Evolutionary conservation across 1,140 invertebrate species (phyloP).

Genomic region (Sitophilus oryzae): DNA sequence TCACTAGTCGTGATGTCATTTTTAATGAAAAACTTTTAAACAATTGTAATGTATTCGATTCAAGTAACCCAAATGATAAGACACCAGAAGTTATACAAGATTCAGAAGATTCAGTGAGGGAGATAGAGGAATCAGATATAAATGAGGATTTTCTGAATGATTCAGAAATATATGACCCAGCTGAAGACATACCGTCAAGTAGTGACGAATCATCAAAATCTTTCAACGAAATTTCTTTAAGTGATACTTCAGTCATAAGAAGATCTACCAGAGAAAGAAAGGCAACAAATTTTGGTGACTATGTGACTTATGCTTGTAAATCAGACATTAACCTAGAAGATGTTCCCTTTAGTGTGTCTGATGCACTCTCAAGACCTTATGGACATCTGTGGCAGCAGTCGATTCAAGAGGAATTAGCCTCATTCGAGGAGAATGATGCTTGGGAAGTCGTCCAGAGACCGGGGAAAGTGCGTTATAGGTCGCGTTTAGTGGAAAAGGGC

Average conservation of each 20-base stretch:
- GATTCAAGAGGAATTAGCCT: too few relatives aligned
- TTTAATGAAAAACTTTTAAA: neutral
- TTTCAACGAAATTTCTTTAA: neutral
- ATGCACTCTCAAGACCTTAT: too few relatives aligned
- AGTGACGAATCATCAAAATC: neutral
- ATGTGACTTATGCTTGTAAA: conserved; percentile 2
- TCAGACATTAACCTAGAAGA: too few relatives aligned
- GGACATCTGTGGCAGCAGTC: too few relatives aligned
- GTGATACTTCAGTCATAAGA: neutral
- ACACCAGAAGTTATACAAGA: neutral
- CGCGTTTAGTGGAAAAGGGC: conserved; percentile 43
- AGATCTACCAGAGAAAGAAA: conserved; percentile 2
- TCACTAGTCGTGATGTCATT: conserved; percentile 14
- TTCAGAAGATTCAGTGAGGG: too few relatives aligned
- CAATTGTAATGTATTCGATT: neutral
- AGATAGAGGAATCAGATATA: too few relatives aligned
- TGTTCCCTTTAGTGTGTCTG: too few relatives aligned
- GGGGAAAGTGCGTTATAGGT: conserved; percentile 25
- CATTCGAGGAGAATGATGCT: conserved; percentile 37
- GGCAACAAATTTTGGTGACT: neutral
- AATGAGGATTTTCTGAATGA: too few relatives aligned
- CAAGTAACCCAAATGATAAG: neutral
- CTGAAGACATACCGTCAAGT: too few relatives aligned
- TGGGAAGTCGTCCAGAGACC: conserved; percentile 40
- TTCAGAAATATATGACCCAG: too few relatives aligned